These are phyloP conservation scores for Carabus problematicus DNA, from an alignment of 2,888 invertebrate species.

Conservation along the genomic window DNA sequence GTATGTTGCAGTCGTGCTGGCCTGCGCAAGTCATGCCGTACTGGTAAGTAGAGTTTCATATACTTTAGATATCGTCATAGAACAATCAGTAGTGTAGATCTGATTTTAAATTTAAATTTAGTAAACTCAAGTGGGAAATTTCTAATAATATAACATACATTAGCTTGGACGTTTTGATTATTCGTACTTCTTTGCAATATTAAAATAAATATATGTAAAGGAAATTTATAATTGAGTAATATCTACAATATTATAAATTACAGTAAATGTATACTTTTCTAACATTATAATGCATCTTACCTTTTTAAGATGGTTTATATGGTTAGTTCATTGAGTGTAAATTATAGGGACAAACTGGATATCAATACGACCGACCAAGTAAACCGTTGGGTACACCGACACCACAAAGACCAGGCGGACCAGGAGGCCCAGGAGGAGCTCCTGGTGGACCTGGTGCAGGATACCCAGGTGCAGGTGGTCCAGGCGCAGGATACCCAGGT, in stretches of 20 bases:
- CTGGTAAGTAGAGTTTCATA: conserved; percentile 22
- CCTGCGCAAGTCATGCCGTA: conserved; percentile 28
- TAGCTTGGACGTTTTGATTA: too few relatives aligned
- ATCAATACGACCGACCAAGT: conserved; percentile 76
- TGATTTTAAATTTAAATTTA: too few relatives aligned
- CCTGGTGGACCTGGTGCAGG: conserved; percentile 44
- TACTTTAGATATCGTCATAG: too few relatives aligned
- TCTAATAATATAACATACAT: too few relatives aligned
- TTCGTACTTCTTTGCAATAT: too few relatives aligned
- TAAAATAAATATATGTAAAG: background rate
- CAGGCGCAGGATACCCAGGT: conserved; percentile 40
- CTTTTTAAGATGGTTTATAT: background rate
- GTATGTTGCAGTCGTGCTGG: conserved; percentile 20
- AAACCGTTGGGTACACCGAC: conserved; percentile 62
- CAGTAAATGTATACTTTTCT: background rate
- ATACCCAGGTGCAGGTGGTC: conserved; percentile 47
- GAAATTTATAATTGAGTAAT: background rate
- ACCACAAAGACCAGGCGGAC: conserved; percentile 46
- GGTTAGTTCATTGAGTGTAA: conserved; percentile 11
- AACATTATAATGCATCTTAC: background rate
- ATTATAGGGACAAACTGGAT: conserved; percentile 73
- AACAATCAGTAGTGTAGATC: too few relatives aligned
- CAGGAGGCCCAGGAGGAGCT: conserved; percentile 39
- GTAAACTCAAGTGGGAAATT: too few relatives aligned
- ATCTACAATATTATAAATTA: background rate